These are phyloP conservation scores for Xenopus petersii DNA, from an alignment of 2,797 vertebrate species.

Conservation along the genomic window DNA sequence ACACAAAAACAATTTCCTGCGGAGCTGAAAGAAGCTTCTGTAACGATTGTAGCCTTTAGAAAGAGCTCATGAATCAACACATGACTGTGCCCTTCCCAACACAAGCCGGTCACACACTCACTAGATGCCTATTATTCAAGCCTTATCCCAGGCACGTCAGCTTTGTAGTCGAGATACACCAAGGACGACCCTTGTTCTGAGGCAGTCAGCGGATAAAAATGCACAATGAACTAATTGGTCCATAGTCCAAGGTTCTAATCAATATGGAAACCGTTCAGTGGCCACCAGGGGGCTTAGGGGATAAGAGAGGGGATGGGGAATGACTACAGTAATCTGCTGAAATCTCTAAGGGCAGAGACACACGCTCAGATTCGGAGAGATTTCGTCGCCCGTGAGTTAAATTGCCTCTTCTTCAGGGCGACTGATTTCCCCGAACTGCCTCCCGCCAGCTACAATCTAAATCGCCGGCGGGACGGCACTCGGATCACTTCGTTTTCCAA, in stretches of 20 bases:
- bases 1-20: background rate
- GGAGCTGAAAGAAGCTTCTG: background rate
- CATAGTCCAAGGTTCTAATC: conserved; percentile 2
- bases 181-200: background rate
- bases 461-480: no score
- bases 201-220: background rate
- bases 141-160: background rate
- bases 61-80: background rate
- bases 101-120: background rate
- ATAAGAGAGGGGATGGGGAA: no score
- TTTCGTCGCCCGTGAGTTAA: no score
- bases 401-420: no score
- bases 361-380: no score
- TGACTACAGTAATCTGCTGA: no score
- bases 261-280: background rate
- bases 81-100: background rate
- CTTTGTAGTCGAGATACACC: background rate
- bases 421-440: no score
- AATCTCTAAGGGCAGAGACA: no score
- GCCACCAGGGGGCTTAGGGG: no score
- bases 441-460: no score
- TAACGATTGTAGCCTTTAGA: background rate
- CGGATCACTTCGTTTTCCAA: no score
- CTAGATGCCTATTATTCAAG: background rate
- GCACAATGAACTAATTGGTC: conserved; percentile 2